phyloP scores from a whole-genome alignment of 2,113 vertebrate species.

The Alligator mississippiensis region DNA sequence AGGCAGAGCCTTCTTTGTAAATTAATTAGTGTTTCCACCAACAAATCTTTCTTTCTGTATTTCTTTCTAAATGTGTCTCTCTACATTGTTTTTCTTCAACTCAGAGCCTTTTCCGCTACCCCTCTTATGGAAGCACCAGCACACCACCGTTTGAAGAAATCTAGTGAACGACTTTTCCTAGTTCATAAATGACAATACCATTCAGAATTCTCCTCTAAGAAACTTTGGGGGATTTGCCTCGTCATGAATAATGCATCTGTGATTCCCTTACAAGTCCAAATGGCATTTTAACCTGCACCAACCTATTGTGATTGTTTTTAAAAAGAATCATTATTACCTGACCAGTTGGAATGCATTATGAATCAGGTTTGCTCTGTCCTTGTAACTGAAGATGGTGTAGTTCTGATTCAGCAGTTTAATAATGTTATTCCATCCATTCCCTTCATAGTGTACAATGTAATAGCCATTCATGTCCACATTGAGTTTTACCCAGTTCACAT shows the following conservation, averaged over 20 bases:
- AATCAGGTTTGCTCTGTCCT: constrained; percentile 82
- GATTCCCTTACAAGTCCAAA: too few relatives aligned
- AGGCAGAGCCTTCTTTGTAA: not conserved
- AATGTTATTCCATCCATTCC: constrained; percentile 78
- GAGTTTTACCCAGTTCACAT: constrained; percentile 82
- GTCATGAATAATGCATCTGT: too few relatives aligned
- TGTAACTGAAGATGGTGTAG: constrained; percentile 81
- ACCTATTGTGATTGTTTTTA: not conserved
- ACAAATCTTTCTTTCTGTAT: not conserved
- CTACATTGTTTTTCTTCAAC: too few relatives aligned
- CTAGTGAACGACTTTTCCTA: too few relatives aligned
- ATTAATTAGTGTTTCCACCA: not conserved
- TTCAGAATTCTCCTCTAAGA: too few relatives aligned
- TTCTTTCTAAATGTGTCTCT: not conserved
- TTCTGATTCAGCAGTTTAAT: constrained; percentile 77
- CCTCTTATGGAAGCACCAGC: too few relatives aligned
- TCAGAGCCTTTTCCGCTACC: too few relatives aligned
- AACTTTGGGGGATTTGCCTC: too few relatives aligned
- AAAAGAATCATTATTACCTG: constrained; percentile 68
- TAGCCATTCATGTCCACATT: constrained; percentile 84
- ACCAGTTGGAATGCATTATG: constrained; percentile 83
- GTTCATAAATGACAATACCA: too few relatives aligned
- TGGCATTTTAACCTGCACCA: too few relatives aligned
- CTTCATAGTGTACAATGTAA: constrained; percentile 84
- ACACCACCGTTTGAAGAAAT: too few relatives aligned